Conservation (phyloP, 2,888 invertebrate species). For the Parnassius apollo region DNA sequence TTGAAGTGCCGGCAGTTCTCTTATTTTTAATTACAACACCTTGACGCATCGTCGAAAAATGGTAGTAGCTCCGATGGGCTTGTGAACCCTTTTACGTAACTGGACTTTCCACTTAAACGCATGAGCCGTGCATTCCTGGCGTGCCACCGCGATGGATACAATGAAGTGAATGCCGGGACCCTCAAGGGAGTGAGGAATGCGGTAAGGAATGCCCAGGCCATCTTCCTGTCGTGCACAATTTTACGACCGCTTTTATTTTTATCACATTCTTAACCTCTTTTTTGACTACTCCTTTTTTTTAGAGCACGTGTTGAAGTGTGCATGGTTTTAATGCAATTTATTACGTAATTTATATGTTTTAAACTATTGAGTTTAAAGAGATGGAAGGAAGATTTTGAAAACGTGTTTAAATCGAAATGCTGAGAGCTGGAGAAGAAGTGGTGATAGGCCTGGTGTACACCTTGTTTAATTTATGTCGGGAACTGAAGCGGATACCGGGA, state of each 20-base stretch:
- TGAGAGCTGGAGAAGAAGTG: no score
- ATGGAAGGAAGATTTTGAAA: no score
- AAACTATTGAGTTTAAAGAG: no score
- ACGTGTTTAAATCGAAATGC: no score
- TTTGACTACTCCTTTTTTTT: slow-evolving; percentile 15
- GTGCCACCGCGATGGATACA: slow-evolving; percentile 49
- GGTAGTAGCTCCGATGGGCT: slow-evolving; percentile 30
- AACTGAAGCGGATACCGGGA: no score
- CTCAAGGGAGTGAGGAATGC: slow-evolving; percentile 55
- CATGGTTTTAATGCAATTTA: background rate
- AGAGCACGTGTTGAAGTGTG: slow-evolving; percentile 16
- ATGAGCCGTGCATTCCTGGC: slow-evolving; percentile 55
- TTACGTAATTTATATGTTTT: no score
- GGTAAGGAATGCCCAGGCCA: slow-evolving; percentile 53
- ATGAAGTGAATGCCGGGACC: slow-evolving; percentile 54
- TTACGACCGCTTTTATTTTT: slow-evolving; percentile 28
- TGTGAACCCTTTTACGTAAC: slow-evolving; percentile 39
- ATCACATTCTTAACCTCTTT: slow-evolving; percentile 24
- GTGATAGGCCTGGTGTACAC: no score
- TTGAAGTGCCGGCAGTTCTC: background rate
- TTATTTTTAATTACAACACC: slow-evolving; percentile 22
- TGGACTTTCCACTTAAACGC: slow-evolving; percentile 52
- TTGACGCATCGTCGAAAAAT: slow-evolving; percentile 42
- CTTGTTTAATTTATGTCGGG: no score
- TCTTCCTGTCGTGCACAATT: slow-evolving; percentile 44